A percentile compares a stretch with the other conserved stretches of the same genome.
Evolutionary conservation across 2,797 vertebrate species (phyloP).

Genomic region (Otolemur crassicaudatus): DNA sequence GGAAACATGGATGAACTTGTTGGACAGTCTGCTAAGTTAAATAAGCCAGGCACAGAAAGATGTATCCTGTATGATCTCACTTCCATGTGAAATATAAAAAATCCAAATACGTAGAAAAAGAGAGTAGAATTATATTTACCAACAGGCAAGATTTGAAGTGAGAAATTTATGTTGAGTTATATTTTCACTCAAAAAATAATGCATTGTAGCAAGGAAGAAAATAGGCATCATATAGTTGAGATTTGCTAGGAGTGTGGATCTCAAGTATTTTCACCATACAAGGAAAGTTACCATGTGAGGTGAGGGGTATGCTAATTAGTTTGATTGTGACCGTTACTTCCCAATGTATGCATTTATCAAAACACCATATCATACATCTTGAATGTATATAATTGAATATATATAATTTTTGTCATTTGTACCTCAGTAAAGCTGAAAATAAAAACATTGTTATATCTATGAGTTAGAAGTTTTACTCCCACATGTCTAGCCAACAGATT

Average conservation of each 20-base stretch:
- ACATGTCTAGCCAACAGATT: neutral
- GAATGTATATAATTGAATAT: neutral
- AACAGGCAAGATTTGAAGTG: neutral
- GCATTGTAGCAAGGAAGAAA: neutral
- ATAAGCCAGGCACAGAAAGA: neutral
- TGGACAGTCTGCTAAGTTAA: neutral
- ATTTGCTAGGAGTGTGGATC: neutral
- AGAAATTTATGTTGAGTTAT: neutral
- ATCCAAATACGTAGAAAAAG: neutral
- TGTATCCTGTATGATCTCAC: too few relatives aligned
- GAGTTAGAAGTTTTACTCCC: neutral
- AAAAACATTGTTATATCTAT: neutral
- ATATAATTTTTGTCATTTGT: neutral
- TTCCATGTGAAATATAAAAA: neutral
- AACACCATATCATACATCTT: neutral
- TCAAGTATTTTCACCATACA: neutral
- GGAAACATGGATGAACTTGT: neutral
- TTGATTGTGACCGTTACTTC: neutral
- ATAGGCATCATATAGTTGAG: neutral
- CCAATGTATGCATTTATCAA: neutral
- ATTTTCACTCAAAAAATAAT: neutral
- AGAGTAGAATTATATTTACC: neutral
- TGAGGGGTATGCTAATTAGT: neutral
- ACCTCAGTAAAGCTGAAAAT: neutral
- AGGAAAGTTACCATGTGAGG: neutral